Percentiles rank a stretch among this genome's conserved stretches.
Evolutionary conservation across 2,113 vertebrate genomes (phyloP).

Genomic region (Ranitomeya imitator): DNA sequence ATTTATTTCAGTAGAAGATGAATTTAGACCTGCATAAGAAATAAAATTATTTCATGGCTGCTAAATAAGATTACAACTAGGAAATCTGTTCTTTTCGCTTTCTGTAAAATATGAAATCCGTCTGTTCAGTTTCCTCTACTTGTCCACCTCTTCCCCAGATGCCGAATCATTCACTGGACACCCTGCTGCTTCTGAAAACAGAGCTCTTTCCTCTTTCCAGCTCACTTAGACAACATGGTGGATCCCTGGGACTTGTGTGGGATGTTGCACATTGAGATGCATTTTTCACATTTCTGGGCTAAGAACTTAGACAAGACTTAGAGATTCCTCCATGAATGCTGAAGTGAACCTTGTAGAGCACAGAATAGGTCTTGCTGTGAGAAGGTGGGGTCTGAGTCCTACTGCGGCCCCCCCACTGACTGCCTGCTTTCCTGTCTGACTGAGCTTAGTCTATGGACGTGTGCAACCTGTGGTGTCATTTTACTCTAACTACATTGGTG

Average conservation of each 20-base stretch:
- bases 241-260: constrained; percentile 42
- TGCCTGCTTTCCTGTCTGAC: constrained; percentile 23
- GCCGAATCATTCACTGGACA: constrained; percentile 32
- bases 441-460: neutral
- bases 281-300: constrained; percentile 51
- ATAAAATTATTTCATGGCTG: neutral
- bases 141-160: constrained; percentile 32
- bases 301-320: constrained; percentile 10
- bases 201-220: constrained; percentile 33
- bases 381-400: constrained; percentile 18
- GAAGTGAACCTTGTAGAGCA: constrained; percentile 23
- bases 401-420: constrained; percentile 39
- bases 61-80: neutral
- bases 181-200: constrained; percentile 47
- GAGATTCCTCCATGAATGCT: constrained; percentile 38
- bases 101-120: neutral
- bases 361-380: constrained; percentile 12
- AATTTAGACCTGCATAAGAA: neutral
- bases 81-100: neutral
- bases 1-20: neutral
- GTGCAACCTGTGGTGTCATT: neutral
- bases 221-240: constrained; percentile 38
- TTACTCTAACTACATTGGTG: neutral
- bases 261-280: constrained; percentile 46
- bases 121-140: constrained; percentile 28